Percentiles rank a stretch among this genome's conserved stretches.
Evolutionary conservation across 1,140 invertebrate genomes (phyloP).

Genomic region (Schlechtendalia chinensis): DNA sequence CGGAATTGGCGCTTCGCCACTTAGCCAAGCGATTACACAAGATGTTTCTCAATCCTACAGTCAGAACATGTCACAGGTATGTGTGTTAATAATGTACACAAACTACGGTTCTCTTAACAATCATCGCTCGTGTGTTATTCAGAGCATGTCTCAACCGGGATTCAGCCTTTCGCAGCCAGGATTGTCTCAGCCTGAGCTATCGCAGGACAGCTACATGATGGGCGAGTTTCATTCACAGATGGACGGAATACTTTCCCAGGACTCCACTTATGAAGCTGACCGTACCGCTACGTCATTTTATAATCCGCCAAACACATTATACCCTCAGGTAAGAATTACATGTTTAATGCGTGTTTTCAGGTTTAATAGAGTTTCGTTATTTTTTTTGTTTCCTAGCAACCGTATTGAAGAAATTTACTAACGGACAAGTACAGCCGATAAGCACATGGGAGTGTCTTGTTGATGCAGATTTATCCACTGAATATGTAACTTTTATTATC

Average conservation of each 20-base stretch:
- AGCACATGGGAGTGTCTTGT: conserved; percentile 37
- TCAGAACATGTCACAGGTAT: conserved; percentile 63
- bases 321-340: conserved; percentile 58
- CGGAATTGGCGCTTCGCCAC: conserved; percentile 51
- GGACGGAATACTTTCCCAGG: conserved; percentile 90
- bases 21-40: conserved; percentile 55
- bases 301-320: conserved; percentile 59
- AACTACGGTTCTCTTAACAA: background rate
- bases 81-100: background rate
- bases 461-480: conserved; percentile 33
- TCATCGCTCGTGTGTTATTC: conserved; percentile 54
- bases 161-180: conserved; percentile 68
- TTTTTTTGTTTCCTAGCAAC: background rate
- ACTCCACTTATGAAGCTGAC: conserved; percentile 87
- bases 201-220: conserved; percentile 80
- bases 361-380: background rate
- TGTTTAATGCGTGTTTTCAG: too few species aligned
- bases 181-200: conserved; percentile 72
- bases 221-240: conserved; percentile 91
- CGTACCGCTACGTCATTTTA: conserved; percentile 65
- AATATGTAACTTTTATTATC: conserved; percentile 36
- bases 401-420: conserved; percentile 30
- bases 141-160: conserved; percentile 71
- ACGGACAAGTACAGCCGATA: conserved; percentile 34
- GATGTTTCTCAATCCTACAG: conserved; percentile 66